Percentiles rank a stretch among this genome's conserved stretches.
Conservation (phyloP, 2,113 vertebrate genomes). For the Forbesichthys agassizii region DNA sequence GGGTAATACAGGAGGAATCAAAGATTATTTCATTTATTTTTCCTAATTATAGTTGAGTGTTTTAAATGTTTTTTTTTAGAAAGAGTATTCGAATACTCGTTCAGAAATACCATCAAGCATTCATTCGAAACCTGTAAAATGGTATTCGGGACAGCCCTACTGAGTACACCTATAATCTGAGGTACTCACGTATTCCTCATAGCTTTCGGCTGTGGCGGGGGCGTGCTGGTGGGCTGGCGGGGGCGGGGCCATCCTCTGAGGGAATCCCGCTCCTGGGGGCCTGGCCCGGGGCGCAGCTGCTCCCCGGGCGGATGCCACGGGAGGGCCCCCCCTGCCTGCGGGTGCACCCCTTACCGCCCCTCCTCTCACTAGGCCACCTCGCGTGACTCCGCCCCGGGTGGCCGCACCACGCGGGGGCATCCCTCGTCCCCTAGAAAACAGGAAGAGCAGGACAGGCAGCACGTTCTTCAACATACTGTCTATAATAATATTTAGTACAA, state of each 20-base stretch:
- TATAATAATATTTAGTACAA: too few species aligned
- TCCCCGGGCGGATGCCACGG: constrained; percentile 81
- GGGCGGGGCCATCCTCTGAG: constrained; percentile 89
- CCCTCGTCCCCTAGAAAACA: constrained; percentile 82
- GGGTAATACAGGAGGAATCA: too few species aligned
- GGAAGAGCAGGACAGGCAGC: background rate
- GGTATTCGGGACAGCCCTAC: too few species aligned
- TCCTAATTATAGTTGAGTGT: too few species aligned
- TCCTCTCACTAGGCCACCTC: constrained; percentile 86
- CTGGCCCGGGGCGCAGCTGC: constrained; percentile 80
- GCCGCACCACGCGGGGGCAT: constrained; percentile 87
- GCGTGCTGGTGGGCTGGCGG: constrained; percentile 66
- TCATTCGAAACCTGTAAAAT: too few species aligned
- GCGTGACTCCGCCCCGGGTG: constrained; percentile 82
- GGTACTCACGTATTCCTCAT: constrained; percentile 90
- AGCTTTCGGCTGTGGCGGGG: constrained; percentile 81
- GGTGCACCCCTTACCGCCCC: constrained; percentile 84
- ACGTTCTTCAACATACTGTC: too few species aligned
- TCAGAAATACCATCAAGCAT: too few species aligned
- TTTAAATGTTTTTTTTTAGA: too few species aligned
- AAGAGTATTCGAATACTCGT: too few species aligned
- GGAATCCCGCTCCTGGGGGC: constrained; percentile 76
- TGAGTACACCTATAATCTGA: too few species aligned
- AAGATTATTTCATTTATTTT: too few species aligned
- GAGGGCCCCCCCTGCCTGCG: constrained; percentile 84